Conservation (phyloP, 2,888 invertebrate genomes). For the Drosophila koepferae region DNA sequence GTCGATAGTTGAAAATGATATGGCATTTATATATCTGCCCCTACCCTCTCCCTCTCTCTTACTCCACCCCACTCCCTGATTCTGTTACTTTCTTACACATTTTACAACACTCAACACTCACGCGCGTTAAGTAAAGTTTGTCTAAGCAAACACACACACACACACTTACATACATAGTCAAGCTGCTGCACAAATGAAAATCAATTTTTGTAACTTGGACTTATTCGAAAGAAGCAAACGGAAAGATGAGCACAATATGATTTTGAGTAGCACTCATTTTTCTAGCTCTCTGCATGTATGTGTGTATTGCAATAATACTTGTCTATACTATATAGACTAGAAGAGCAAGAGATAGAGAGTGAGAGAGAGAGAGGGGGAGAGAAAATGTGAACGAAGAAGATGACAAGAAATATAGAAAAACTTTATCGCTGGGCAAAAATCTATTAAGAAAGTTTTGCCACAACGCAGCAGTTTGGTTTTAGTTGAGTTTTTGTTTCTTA, state of each 20-base stretch:
- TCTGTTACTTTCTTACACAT: neutral
- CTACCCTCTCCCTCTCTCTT: neutral
- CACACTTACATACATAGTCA: slow-evolving; percentile 39
- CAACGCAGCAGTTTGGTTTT: slow-evolving; percentile 67
- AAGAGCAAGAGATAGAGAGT: neutral
- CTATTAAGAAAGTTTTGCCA: slow-evolving; percentile 78
- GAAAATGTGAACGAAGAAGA: neutral
- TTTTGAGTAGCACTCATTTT: slow-evolving; percentile 44
- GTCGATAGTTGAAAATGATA: slow-evolving; percentile 43
- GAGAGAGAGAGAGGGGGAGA: neutral
- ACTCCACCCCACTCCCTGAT: no score
- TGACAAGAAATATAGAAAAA: slow-evolving; percentile 48
- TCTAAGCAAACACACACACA: slow-evolving; percentile 8
- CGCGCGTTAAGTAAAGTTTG: slow-evolving; percentile 32
- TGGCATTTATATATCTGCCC: slow-evolving; percentile 21
- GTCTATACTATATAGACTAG: slow-evolving; percentile 9
- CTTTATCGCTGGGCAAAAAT: slow-evolving; percentile 70
- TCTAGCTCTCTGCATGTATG: neutral
- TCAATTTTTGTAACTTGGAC: slow-evolving; percentile 68
- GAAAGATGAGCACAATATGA: slow-evolving; percentile 44
- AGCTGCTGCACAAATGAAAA: slow-evolving; percentile 71
- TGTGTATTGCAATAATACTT: slow-evolving; percentile 34
- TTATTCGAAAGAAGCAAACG: slow-evolving; percentile 7
- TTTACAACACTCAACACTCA: slow-evolving; percentile 2
- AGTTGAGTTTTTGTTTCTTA: slow-evolving; percentile 60